Evolutionary conservation across 2,888 invertebrate genomes (phyloP).

Genomic region (Euproctis similis): DNA sequence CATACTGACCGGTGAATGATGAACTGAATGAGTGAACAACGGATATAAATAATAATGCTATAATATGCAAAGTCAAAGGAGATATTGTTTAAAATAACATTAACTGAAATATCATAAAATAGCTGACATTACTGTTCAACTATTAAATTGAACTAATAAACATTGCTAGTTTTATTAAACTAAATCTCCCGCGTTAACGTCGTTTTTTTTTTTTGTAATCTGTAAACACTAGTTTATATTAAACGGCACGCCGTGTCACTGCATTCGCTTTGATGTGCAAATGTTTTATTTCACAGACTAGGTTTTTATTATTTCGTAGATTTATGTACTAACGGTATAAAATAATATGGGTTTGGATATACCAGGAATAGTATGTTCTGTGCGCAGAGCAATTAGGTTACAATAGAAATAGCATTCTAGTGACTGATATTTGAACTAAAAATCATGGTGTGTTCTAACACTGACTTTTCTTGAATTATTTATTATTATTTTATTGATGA

Average conservation of each 20-base stretch:
- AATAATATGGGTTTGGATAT: slow-evolving; percentile 15
- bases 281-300: slow-evolving; percentile 18
- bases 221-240: slow-evolving; percentile 19
- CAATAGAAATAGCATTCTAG: no score
- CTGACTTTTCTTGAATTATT: no score
- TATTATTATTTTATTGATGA: no score
- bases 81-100: no score
- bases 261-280: slow-evolving; percentile 18
- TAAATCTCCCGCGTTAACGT: background rate
- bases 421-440: no score
- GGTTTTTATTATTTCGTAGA: slow-evolving; percentile 25
- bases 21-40: no score
- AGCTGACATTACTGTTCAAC: slow-evolving; percentile 2
- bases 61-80: no score
- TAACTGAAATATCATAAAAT: background rate
- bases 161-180: slow-evolving; percentile 5
- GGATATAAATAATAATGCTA: no score
- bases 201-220: slow-evolving; percentile 6
- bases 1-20: no score
- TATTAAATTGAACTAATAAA: slow-evolving; percentile 1
- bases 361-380: slow-evolving; percentile 9
- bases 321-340: slow-evolving; percentile 18
- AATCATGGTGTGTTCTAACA: no score
- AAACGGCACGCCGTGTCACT: slow-evolving; percentile 19
- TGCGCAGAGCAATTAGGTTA: no score